Base-by-base conservation (phyloP, 2,797 vertebrate species). In the Aldrovandia affinis region DNA sequence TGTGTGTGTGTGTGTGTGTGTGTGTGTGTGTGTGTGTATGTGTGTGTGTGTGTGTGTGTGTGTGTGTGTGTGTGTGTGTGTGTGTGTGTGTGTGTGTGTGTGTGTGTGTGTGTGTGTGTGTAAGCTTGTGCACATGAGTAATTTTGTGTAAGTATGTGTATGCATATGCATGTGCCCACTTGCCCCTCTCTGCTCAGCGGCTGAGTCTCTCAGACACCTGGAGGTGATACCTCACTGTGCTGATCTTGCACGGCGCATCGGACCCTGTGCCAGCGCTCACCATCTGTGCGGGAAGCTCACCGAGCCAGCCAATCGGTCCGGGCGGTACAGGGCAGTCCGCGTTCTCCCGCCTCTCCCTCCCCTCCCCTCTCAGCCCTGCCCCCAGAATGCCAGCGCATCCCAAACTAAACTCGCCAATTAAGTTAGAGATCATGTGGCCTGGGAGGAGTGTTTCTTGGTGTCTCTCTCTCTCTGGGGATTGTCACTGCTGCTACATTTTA, bases 181-280 rank as follows among this genome's bases (percentile, higher is more conserved):
- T 12, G 10, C 1, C 2, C 9, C 20, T n/a, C 39, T 44, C 73
- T 47, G 73, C 22, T 44, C 42, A 9, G 33, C 15, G 14, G 68
- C 33, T 70, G 33, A 70, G 33, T 18, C 73, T 44, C 73, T 12
- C 42, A 47, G 6, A 77, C 42, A 47, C 73, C 73, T 77, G 73
- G 39, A 47, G 73, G 47, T 9, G 42, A 22, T 44, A 77, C 12
- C 42, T 77, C 73, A n/a, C 36, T 8, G n/a, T 39, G 33, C 73
- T 77, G 39, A 44, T 77, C 73, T 47, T 47, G 39, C 73, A 47
- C 42, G 25, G 7, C 22, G 7, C 22, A 20, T 47, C 42, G 44
- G 39, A 47, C n/a, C 73, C 73, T 47, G 39, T 39, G 42, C 73
- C 73, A 77, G 73, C 73, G 25, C 20, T 77, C 73, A 20, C 70